A percentile compares a stretch with the other conserved stretches of the same genome.
Evolutionary conservation across 2,113 vertebrate genomes (phyloP).

Genomic region (Cynocephalus volans): DNA sequence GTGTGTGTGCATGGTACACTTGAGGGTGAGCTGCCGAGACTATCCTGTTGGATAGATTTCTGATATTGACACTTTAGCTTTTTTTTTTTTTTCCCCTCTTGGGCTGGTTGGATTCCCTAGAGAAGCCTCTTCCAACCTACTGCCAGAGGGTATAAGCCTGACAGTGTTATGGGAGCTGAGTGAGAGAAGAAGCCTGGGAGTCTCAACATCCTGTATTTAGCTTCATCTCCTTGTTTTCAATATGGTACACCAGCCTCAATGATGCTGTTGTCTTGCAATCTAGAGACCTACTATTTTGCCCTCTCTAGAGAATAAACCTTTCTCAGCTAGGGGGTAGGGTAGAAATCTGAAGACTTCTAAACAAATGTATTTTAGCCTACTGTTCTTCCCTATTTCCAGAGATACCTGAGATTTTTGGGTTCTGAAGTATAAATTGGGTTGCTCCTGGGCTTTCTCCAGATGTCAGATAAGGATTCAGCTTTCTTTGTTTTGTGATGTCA

Average conservation of each 20-base stretch:
- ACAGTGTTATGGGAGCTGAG: neutral
- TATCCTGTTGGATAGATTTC: neutral
- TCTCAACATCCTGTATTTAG: conserved; percentile 11
- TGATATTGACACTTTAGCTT: neutral
- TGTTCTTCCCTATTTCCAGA: neutral
- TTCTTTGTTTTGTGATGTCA: neutral
- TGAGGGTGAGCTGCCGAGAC: neutral
- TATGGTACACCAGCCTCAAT: neutral
- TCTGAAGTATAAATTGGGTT: neutral
- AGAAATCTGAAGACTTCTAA: neutral
- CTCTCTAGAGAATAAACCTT: neutral
- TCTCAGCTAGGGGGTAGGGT: neutral
- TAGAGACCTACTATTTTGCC: neutral
- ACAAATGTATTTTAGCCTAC: neutral
- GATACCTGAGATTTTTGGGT: neutral
- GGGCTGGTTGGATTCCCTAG: neutral
- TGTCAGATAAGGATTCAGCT: neutral
- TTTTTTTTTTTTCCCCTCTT: conserved; percentile 43
- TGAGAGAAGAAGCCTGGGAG: neutral
- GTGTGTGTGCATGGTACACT: neutral
- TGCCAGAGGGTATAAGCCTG: neutral
- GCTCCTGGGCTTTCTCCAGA: neutral
- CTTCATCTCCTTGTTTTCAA: conserved; percentile 14
- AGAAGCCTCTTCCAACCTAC: neutral
- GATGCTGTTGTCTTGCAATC: neutral